These are phyloP conservation scores for Chesias legatella DNA, from an alignment of 2,888 invertebrate genomes.

Conservation along the genomic window DNA sequence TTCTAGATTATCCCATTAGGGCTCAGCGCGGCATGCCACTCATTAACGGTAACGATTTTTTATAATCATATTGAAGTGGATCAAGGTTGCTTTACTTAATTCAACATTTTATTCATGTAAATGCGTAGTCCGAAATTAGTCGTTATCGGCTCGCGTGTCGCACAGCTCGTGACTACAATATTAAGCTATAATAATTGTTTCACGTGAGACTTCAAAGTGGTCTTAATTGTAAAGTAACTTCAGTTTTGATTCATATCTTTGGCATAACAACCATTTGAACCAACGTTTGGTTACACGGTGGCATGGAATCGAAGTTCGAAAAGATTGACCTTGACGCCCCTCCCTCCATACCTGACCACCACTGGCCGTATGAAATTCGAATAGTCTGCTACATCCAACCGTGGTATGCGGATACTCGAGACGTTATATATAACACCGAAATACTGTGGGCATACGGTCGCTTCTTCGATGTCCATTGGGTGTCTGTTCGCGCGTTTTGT, in stretches of 20 bases:
- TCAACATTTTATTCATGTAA: constrained; percentile 54
- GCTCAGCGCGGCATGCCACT: constrained; percentile 26
- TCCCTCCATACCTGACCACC: constrained; percentile 46
- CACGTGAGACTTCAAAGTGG: constrained; percentile 52
- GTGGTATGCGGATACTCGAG: constrained; percentile 57
- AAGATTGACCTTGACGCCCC: constrained; percentile 71
- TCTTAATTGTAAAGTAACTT: constrained; percentile 53
- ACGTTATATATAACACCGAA: constrained; percentile 44
- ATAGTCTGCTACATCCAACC: constrained; percentile 64
- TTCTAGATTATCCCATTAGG: constrained; percentile 29
- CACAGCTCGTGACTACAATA: constrained; percentile 44
- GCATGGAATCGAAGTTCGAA: constrained; percentile 66
- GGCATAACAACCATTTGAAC: constrained; percentile 30
- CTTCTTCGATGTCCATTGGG: constrained; percentile 39
- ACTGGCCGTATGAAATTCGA: constrained; percentile 63
- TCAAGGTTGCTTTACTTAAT: constrained; percentile 55
- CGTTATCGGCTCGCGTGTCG: constrained; percentile 65
- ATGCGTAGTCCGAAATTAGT: constrained; percentile 62
- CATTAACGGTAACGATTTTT: constrained; percentile 26
- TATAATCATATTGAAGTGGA: constrained; percentile 48
- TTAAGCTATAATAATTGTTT: constrained; percentile 59
- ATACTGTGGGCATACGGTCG: constrained; percentile 38
- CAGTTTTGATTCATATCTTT: constrained; percentile 60
- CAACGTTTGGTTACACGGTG: constrained; percentile 51
- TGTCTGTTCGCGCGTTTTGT: constrained; percentile 38